Conservation (phyloP, 2,797 vertebrate genomes). For the Cossypha polioptera region DNA sequence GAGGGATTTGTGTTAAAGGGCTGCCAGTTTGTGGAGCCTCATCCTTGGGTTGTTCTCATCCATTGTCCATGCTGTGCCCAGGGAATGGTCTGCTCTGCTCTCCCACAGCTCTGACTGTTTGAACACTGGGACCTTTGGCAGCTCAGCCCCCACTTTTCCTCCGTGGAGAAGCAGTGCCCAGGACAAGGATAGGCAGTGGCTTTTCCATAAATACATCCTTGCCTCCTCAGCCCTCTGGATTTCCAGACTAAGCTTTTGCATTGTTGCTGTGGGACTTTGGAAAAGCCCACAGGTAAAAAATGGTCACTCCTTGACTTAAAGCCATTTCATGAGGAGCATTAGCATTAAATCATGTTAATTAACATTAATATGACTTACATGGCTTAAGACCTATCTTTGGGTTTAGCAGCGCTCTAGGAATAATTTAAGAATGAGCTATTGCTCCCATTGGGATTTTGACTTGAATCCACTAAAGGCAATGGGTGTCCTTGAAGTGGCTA, state of each 20-base stretch:
- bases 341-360: constrained; percentile 52
- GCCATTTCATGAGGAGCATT: background rate
- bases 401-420: constrained; percentile 28
- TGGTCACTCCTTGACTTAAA: constrained; percentile 3
- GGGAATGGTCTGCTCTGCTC: background rate
- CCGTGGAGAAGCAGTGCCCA: background rate
- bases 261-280: background rate
- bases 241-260: background rate
- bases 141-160: background rate
- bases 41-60: background rate
- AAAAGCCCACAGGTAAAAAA: background rate
- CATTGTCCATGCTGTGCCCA: background rate
- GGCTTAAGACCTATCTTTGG: constrained; percentile 23
- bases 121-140: background rate
- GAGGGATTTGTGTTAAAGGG: background rate
- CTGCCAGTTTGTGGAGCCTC: background rate
- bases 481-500: constrained; percentile 35
- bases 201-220: background rate
- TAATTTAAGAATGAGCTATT: constrained; percentile 39
- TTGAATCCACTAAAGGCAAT: background rate
- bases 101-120: background rate
- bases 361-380: constrained; percentile 50
- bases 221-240: background rate
- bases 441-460: background rate
- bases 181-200: background rate